A percentile compares a stretch with the other conserved stretches of the same genome.
Evolutionary conservation across 2,797 vertebrate genomes (phyloP).

Genomic region (Pangasius krempfi): DNA sequence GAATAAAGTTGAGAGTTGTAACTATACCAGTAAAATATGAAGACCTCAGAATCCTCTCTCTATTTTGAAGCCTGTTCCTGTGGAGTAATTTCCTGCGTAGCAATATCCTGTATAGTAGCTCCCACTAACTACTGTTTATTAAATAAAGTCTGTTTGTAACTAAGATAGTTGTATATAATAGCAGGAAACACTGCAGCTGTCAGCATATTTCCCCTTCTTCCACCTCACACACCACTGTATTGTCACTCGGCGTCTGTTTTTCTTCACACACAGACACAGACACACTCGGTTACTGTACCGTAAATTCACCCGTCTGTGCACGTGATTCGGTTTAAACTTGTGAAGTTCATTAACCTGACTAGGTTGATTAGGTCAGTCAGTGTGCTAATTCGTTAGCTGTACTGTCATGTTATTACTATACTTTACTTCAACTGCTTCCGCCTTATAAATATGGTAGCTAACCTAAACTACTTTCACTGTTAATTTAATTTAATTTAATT

Average conservation of each 20-base stretch:
- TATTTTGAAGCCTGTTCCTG: not conserved
- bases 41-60: not conserved
- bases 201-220: not conserved
- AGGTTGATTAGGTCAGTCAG: too few relatives aligned
- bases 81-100: not conserved
- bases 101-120: not conserved
- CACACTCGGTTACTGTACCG: not conserved
- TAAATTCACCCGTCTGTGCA: not conserved
- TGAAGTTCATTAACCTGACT: not conserved
- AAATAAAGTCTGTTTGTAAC: not conserved
- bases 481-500: too few relatives aligned
- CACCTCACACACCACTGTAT: not conserved
- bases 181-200: not conserved
- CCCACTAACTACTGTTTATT: not conserved
- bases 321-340: not conserved
- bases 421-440: not conserved
- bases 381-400: too few relatives aligned
- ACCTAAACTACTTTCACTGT: not conserved
- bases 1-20: not conserved
- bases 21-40: not conserved
- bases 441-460: not conserved
- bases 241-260: not conserved
- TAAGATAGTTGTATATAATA: not conserved
- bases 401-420: not conserved
- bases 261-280: not conserved